Percentiles rank a stretch among this genome's conserved stretches.
phyloP scores from a whole-genome alignment of 2,888 invertebrate genomes.

The Nephrotoma guestfalica region DNA sequence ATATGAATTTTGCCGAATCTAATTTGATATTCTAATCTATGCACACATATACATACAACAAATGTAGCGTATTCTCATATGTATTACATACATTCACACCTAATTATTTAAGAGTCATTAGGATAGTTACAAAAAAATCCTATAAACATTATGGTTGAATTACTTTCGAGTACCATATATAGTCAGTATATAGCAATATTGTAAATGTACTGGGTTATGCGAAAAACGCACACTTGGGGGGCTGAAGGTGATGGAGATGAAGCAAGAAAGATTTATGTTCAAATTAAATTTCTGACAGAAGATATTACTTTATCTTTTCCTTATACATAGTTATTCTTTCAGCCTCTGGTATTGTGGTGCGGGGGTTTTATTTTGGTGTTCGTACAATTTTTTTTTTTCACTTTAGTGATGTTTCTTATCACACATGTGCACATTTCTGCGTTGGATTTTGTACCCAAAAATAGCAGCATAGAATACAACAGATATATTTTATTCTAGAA shows the following conservation, averaged over 20 bases:
- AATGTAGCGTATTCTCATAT: neutral
- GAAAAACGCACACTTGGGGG: neutral
- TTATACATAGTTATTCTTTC: neutral
- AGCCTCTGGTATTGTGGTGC: neutral
- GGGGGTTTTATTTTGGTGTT: neutral
- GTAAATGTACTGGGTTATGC: neutral
- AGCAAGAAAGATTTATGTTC: slow-evolving; percentile 34
- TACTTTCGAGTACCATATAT: neutral
- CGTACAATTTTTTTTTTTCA: neutral
- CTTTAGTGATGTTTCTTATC: neutral
- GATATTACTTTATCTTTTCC: slow-evolving; percentile 34
- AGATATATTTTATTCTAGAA: neutral
- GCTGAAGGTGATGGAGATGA: neutral
- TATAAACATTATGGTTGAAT: neutral
- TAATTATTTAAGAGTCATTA: neutral
- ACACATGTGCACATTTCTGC: slow-evolving; percentile 6
- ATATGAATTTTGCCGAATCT: too few relatives aligned
- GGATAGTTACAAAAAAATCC: neutral
- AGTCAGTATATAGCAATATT: neutral
- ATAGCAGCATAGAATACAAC: neutral
- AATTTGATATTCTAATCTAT: too few relatives aligned
- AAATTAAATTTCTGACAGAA: slow-evolving; percentile 38
- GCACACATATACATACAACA: too few relatives aligned
- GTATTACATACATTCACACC: neutral
- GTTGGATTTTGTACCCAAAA: neutral